Conservation (phyloP, 2,888 invertebrate genomes). For the Galerucella nymphaeae region DNA sequence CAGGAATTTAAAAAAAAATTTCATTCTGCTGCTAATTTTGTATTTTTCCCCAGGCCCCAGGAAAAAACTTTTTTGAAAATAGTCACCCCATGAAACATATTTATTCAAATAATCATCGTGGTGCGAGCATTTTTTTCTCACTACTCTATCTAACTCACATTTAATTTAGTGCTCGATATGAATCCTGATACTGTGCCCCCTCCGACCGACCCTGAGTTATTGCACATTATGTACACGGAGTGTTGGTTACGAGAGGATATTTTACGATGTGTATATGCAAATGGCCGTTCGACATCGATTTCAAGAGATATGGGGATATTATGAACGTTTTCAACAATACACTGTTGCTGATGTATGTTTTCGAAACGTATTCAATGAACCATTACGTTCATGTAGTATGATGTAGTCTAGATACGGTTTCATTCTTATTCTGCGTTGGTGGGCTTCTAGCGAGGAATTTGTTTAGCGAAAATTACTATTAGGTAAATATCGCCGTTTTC, state of each 20-base stretch:
- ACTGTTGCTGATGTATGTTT: constrained; percentile 48
- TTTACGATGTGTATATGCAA: constrained; percentile 55
- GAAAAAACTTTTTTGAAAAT: too few species aligned
- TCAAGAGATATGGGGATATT: constrained; percentile 51
- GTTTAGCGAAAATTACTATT: too few species aligned
- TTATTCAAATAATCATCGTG: too few species aligned
- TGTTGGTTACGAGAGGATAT: constrained; percentile 50
- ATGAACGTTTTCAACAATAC: constrained; percentile 48
- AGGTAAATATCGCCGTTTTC: too few species aligned
- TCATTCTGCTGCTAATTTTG: too few species aligned
- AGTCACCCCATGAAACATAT: too few species aligned
- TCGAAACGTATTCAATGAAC: constrained; percentile 23
- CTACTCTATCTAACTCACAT: not conserved
- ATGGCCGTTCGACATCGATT: constrained; percentile 57
- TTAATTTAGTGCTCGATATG: not conserved
- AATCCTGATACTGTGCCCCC: constrained; percentile 5
- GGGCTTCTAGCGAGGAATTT: not conserved
- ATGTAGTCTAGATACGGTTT: not conserved
- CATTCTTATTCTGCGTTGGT: constrained; percentile 6
- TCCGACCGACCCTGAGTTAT: constrained; percentile 32
- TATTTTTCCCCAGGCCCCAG: too few species aligned
- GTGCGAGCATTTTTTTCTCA: too few species aligned
- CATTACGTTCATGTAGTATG: constrained; percentile 5
- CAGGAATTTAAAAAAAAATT: too few species aligned
- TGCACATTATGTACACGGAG: constrained; percentile 48